Evolutionary conservation across 1,140 invertebrate genomes (phyloP), one percentile per base, ranked within the genome.

Genomic region (Drosophila nigrodunni): DNA sequence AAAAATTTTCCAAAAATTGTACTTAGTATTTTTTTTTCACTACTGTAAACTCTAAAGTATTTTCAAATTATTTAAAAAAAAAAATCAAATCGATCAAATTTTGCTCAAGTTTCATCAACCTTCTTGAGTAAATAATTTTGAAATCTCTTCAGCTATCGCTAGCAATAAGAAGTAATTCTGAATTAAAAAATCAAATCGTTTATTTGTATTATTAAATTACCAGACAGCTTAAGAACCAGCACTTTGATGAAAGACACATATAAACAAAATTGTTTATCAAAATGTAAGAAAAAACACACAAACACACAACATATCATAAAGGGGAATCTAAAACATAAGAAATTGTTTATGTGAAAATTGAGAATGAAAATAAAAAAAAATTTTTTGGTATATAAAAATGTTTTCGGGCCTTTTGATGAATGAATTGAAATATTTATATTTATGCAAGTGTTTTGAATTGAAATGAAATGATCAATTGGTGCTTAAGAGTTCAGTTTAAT

Each of bases 371-470:
- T 10, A 60, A 35, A 7, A 8, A 8, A 30, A 30, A 3, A 3
- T 5, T 5, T 30, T 30, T 30, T 30, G 4, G 34, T 9, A 66
- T 43, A 66, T 58, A 11, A 43, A 50, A 21, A 35, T 41, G 35
- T 66, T 66, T 30, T 65, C 11, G 39, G 8, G 25, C 41, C 8
- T 34, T 13, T 52, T 71, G 60, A 65, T 71, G 49, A n/a, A 39
- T 64, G 50, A 57, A 71, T 65, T 49, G 68, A 71, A 58, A 58
- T 72, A 66, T 72, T 66, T 66, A 66, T 61, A 54, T 37, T 46
- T 47, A 25, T 55, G 44, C 15, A 57, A 59, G 54, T 58, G 30
- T 67, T 8, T 67, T 49, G 15, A 11, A 57, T 39, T 15, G n/a
- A n/a, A 62, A 37, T 62, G 35, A 50, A 50, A 6, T 47, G 59